phyloP scores from a whole-genome alignment of 2,113 vertebrate species.

The Halichoerus grypus region DNA sequence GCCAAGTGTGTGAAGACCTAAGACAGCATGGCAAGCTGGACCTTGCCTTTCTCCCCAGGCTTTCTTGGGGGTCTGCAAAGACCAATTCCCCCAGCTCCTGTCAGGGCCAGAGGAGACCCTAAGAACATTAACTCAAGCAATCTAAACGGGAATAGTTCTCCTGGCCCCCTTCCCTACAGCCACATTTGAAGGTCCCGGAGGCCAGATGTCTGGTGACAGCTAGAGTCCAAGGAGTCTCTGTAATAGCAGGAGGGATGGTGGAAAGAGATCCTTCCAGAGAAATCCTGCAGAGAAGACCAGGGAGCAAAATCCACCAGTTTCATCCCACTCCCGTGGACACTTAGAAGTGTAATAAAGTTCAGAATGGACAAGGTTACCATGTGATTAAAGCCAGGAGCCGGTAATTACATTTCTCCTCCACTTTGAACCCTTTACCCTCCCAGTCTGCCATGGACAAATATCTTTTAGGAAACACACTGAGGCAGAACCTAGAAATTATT shows the following conservation, averaged over 20 bases:
- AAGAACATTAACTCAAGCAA: not conserved
- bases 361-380: constrained; percentile 37
- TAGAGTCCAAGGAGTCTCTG: not conserved
- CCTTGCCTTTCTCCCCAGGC: not conserved
- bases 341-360: constrained; percentile 67
- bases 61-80: constrained; percentile 26
- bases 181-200: not conserved
- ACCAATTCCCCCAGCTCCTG: not conserved
- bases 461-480: constrained; percentile 48
- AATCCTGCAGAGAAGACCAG: constrained; percentile 26
- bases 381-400: constrained; percentile 75
- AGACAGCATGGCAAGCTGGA: not conserved
- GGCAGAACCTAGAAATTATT: not conserved
- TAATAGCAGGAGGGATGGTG: not conserved
- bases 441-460: not conserved
- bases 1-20: not conserved
- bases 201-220: not conserved
- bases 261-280: not conserved
- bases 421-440: not conserved
- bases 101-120: not conserved
- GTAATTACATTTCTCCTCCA: constrained; percentile 33
- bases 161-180: not conserved
- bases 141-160: not conserved
- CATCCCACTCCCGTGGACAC: constrained; percentile 36
- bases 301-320: constrained; percentile 2